These are phyloP conservation scores for Malacosoma neustria DNA, from an alignment of 2,888 invertebrate genomes.

Conservation along the genomic window DNA sequence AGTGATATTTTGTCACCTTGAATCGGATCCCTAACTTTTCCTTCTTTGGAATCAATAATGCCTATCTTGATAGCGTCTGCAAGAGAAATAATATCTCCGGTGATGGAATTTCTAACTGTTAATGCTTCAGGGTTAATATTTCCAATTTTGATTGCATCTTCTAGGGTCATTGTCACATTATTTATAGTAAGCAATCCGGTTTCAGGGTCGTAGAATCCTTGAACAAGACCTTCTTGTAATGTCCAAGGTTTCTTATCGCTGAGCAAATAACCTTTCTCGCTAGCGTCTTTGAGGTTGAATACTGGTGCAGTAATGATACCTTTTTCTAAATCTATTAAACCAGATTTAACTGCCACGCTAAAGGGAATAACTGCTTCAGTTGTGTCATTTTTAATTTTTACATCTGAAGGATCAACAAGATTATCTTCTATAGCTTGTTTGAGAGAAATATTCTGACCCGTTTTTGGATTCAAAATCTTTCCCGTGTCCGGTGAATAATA, in stretches of 20 bases:
- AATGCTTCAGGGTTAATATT: slow-evolving; percentile 85
- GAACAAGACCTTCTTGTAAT: slow-evolving; percentile 86
- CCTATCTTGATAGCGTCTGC: slow-evolving; percentile 85
- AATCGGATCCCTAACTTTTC: slow-evolving; percentile 85
- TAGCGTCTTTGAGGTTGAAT: slow-evolving; percentile 85
- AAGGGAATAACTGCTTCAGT: slow-evolving; percentile 79
- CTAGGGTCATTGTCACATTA: slow-evolving; percentile 79
- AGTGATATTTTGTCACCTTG: slow-evolving; percentile 84
- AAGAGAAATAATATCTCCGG: slow-evolving; percentile 86
- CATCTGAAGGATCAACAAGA: slow-evolving; percentile 81
- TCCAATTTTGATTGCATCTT: slow-evolving; percentile 82
- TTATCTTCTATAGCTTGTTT: slow-evolving; percentile 83
- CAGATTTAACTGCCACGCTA: slow-evolving; percentile 80
- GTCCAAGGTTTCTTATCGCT: slow-evolving; percentile 88
- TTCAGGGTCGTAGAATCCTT: slow-evolving; percentile 84
- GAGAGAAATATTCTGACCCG: slow-evolving; percentile 83
- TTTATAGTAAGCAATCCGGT: slow-evolving; percentile 83
- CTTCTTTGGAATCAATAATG: slow-evolving; percentile 85
- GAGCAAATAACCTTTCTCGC: slow-evolving; percentile 86
- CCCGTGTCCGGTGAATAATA: slow-evolving; percentile 85
- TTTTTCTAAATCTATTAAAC: slow-evolving; percentile 80
- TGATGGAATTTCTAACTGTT: slow-evolving; percentile 86
- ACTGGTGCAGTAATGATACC: slow-evolving; percentile 82
- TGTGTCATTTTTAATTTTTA: slow-evolving; percentile 83
- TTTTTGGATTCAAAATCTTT: slow-evolving; percentile 84